phyloP scores from a whole-genome alignment of 2,888 invertebrate species.

The Liodrosophila aerea region DNA sequence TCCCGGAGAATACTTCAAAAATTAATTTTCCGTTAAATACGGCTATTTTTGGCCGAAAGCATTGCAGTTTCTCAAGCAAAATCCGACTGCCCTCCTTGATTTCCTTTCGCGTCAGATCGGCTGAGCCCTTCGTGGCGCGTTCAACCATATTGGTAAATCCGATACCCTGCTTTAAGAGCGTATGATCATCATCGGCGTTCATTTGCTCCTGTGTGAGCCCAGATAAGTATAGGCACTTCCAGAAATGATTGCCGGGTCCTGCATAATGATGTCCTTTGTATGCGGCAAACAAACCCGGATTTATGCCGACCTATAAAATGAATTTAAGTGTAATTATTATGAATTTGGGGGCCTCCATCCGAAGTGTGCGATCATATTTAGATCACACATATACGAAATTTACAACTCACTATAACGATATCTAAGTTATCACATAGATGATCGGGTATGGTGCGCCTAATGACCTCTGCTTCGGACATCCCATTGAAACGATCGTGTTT shows the following conservation, averaged over 20 bases:
- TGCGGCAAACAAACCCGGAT: slow-evolving; percentile 98
- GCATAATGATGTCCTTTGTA: slow-evolving; percentile 99
- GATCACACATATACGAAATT: slow-evolving; percentile 79
- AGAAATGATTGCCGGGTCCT: slow-evolving; percentile 99
- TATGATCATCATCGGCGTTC: slow-evolving; percentile 98
- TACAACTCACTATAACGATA: slow-evolving; percentile 97
- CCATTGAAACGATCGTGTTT: slow-evolving; percentile 97
- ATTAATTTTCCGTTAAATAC: slow-evolving; percentile 99
- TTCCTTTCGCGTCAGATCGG: slow-evolving; percentile 96
- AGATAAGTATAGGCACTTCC: slow-evolving; percentile 98
- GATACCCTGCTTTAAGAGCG: slow-evolving; percentile 95
- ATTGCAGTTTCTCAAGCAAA: slow-evolving; percentile 93
- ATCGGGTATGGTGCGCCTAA: slow-evolving; percentile 96
- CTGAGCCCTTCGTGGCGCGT: slow-evolving; percentile 97
- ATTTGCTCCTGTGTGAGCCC: slow-evolving; percentile 97
- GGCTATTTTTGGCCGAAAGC: slow-evolving; percentile 97
- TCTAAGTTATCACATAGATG: slow-evolving; percentile 96
- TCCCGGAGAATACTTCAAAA: slow-evolving; percentile 98
- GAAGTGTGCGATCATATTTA: no score
- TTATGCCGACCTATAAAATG: slow-evolving; percentile 93
- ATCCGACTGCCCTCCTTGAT: slow-evolving; percentile 96
- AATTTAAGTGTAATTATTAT: not conserved
- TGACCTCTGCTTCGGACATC: slow-evolving; percentile 98
- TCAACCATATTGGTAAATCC: slow-evolving; percentile 99
- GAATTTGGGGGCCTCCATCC: no score